phyloP scores from a whole-genome alignment of 2,113 vertebrate genomes.

The Propithecus coquereli region DNA sequence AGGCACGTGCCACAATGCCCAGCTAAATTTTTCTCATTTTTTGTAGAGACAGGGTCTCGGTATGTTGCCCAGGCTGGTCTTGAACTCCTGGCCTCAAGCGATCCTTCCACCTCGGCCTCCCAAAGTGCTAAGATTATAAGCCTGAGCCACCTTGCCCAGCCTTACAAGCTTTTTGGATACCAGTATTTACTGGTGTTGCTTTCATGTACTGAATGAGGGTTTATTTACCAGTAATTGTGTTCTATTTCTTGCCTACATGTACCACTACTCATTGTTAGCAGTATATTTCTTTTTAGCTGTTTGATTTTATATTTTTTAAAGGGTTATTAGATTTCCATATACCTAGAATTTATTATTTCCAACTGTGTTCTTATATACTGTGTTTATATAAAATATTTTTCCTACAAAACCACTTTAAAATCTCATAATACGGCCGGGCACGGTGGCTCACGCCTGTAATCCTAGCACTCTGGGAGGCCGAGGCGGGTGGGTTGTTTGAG shows the following conservation, averaged over 20 bases:
- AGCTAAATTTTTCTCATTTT: no score
- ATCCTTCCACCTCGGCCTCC: no score
- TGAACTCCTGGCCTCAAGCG: no score
- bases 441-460: no score
- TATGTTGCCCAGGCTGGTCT: no score
- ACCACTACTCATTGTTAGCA: neutral
- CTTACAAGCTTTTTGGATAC: neutral
- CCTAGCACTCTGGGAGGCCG: no score
- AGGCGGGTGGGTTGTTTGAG: no score
- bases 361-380: neutral
- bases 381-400: neutral
- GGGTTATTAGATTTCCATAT: neutral
- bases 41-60: no score
- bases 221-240: neutral
- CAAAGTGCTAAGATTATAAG: no score
- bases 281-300: constrained; percentile 25
- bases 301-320: neutral
- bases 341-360: constrained; percentile 8
- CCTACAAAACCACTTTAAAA: neutral
- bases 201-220: neutral
- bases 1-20: no score
- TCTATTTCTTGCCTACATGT: neutral
- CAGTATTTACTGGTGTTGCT: neutral
- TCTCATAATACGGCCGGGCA: neutral
- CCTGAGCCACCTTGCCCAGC: no score